Base-by-base conservation (phyloP, 2,888 invertebrate genomes). In the Hartigia nigra region DNA sequence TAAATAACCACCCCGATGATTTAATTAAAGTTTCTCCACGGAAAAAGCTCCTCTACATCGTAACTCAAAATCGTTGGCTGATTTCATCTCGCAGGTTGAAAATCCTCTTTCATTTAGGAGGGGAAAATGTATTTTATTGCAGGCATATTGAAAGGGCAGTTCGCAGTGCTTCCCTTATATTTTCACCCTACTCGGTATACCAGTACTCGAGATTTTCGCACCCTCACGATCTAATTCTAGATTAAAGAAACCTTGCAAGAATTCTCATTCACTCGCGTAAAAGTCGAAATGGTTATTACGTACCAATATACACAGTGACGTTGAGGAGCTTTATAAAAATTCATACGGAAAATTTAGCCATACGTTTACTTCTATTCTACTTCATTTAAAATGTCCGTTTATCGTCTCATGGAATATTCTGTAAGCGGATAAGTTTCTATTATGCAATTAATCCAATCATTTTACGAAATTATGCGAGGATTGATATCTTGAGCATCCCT, bases 231-330 rank as follows among this genome's bases (percentile, higher is more conserved):
- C 85, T 87, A 84, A 87, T 86, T 86, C 85, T 80, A 89, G 89
- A 91, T 91, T 91, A 91, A 90, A 86, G 91, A 91, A 91, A 83
- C 90, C 90, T 78, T 86, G 87, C 74, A 81, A 82, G 81, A 82
- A 79, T 82, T 78, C 78, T 84, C 81, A 88, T 90, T 90, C 88
- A 88, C 87, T 83, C 82, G 77, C 76, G 74, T 76, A 77, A 83
- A 84, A 84, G 82, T 85, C 82, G 77, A 79, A 78, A 84, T 85
- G 86, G 88, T 89, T 89, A 84, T 85, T 87, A 14, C 72, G 4
- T 55, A 14, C 55, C 55, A 55, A 55, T 23, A 23, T 55, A 55
- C 55, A 55, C 23, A 23, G 55, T 9, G 55, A 23, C 9, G 55
- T 55, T 23, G 23, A 55, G 23, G 9, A 55, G 55, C 55, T 23